Base-by-base conservation (phyloP, 2,888 invertebrate genomes). In the Mesoligia furuncula region DNA sequence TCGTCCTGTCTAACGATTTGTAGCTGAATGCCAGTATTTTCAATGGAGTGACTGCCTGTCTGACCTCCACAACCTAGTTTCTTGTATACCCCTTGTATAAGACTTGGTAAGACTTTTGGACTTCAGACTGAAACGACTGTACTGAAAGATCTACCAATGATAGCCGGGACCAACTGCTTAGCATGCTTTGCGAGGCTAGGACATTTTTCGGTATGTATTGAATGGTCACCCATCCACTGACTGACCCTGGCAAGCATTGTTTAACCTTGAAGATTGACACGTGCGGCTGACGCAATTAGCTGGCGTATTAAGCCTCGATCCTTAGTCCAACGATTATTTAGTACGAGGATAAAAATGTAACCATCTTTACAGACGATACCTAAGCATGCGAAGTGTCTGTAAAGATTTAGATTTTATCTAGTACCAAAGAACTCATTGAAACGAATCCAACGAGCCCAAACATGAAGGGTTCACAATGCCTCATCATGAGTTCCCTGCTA, bases 381-480 rank as follows among this genome's bases (percentile, higher is more conserved):
- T 48, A 45, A 48, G 24, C 31, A 24, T 48, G 20, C 13, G 13
- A 20, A 67, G 8, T 20, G 4, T 13, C 7, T 20, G 13, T 48
- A 31, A 15, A 31, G 13, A 31, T 36, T 51, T 36, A 27, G 27
- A 51, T 17, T n/a, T 1, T 20, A 17, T 17, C 7, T n/a, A 27
- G 27, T 64, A 45, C n/a, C 24, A 65, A 69, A 73, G 59, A 73
- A 20, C 65, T 54, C 59, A 4, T 61, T 9, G 31, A 65, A 15
- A 61, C 24, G 4, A 79, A 61, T n/a, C 15, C 6, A 64, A 64
- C 15, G 42, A 84, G n/a, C 51, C 64, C 17, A 69, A 69, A 65
- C 65, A 65, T 31, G 17, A 31, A 45, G 6, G 36, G 45, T n/a
- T 51, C 65, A 36, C 48, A 20, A 65, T 11, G 54, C 6, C 3